Base-by-base conservation (phyloP, 2,888 invertebrate species). In the Eutolmus rufibarbis region DNA sequence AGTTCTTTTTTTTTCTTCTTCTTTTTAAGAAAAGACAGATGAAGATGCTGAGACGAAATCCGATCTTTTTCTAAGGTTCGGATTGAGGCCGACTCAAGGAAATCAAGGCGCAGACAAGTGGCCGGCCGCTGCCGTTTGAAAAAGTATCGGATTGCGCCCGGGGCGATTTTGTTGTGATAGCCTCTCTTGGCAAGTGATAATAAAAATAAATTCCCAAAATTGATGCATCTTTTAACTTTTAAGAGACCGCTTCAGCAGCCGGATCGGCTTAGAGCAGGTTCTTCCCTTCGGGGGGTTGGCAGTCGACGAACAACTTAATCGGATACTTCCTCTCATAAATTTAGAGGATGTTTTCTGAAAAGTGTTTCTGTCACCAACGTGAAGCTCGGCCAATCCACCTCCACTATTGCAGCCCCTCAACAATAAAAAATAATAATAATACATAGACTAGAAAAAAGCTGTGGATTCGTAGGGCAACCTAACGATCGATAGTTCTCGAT, bases 401-500 rank as follows among this genome's bases (percentile, higher is more conserved):
- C 23, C 2, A 12, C 66, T 66, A 28, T 7, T 28, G 66, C 28
- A 28, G 12, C 14, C 28, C 66, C 12, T 4, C 12, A 23, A 66
- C 1, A 66, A 19, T 9, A 66, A 23, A 19, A 23, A 66, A n/a
- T n/a, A 8, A 66, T 19, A 56, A 5, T 2, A 19, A 56, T 19
- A n/a, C 4, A 16, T 8, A 37, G 8, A 37, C 23, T 76, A 12
- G 56, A 66, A 84, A 82, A 40, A 66, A 84, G 82, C 82, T 66
- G 40, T 37, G 12, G 66, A 66, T 1, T 66, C 28, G 66, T 28
- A 66, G 66, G 66, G 82, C 37, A 9, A 19, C 31, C 19, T 19
- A n/a, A 40, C 66, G 82, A 84, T 84, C 82, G 82, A 84, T 84
- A 84, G 40, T 84, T 84, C 82, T 66, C 66, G 37, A 66, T 84